Base-by-base conservation (phyloP, 2,888 invertebrate species). In the Spisula solida region DNA sequence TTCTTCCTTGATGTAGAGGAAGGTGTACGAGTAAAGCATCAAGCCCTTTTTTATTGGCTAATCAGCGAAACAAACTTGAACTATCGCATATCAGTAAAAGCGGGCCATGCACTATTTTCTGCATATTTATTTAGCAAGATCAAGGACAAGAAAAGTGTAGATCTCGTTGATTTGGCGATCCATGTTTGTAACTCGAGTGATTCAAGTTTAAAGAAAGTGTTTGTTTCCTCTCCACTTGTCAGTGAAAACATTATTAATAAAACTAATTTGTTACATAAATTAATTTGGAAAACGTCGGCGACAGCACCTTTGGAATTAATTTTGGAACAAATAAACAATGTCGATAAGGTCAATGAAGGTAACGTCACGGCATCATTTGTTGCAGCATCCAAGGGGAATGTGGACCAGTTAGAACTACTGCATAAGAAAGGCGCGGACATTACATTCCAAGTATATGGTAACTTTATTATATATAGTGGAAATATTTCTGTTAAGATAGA, bases 311-410 rank as follows among this genome's bases (percentile, higher is more conserved):
- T 89, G 8, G 48, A 86, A 16, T 51, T 89, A 2, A 4, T 87
- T 12, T 81, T 84, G 47, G 25, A 55, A 34, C 83, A 81, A 14
- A 25, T 31, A 12, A 6, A 12, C 0, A 55, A 87, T 31, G 81
- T 87, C 12, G 78, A 89, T 81, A 31, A 10, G 20, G 6, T 89
- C 12, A 87, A 86, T 78, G 60, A 84, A 83, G 84, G 78, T 14
- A 78, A 78, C 41, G 86, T 82, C 20, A 87, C 86, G 10, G 75
- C 86, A 10, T 81, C 86, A 6, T 89, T 89, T 87, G 75, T 89
- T 29, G 89, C 89, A 60, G 81, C 89, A 1, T 51, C 86, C 6
- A 87, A 51, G 56, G 86, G 89, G 16, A 81, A 89, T 75, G 55
- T 47, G 1, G 48, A 81, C 34, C 86, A 86, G 29, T 47, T 89